phyloP scores from a whole-genome alignment of 1,140 invertebrate genomes.

The Orius insidiosus region DNA sequence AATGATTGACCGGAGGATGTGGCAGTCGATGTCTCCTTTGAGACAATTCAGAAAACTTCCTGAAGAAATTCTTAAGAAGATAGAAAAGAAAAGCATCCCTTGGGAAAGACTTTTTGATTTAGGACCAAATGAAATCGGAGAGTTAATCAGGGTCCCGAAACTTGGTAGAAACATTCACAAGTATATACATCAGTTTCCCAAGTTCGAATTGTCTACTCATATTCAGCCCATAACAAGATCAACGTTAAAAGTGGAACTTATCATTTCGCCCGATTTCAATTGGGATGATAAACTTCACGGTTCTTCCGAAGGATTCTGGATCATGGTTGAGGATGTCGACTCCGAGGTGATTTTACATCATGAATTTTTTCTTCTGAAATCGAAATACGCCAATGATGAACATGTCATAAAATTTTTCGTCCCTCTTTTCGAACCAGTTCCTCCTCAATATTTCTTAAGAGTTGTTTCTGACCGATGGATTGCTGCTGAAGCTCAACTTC shows the following conservation, averaged over 20 bases:
- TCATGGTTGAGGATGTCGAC: conserved; percentile 95
- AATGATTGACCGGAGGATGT: conserved; percentile 98
- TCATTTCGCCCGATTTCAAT: conserved; percentile 97
- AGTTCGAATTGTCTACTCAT: conserved; percentile 83
- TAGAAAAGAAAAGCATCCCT: conserved; percentile 95
- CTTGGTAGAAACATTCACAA: conserved; percentile 95
- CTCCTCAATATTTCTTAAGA: conserved; percentile 90
- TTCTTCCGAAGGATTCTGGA: conserved; percentile 95
- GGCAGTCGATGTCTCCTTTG: conserved; percentile 98
- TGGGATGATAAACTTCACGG: conserved; percentile 98
- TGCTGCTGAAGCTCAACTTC: conserved; percentile 86
- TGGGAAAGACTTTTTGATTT: conserved; percentile 92
- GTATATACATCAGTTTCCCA: conserved; percentile 94
- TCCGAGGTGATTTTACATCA: conserved; percentile 91
- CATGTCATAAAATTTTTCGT: conserved; percentile 97
- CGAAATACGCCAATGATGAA: conserved; percentile 86
- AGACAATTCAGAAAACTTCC: conserved; percentile 97
- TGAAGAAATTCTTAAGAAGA: conserved; percentile 91
- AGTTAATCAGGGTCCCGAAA: conserved; percentile 88
- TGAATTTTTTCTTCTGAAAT: conserved; percentile 93
- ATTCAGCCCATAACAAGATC: conserved; percentile 95
- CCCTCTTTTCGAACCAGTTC: conserved; percentile 93
- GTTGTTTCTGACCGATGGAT: conserved; percentile 53
- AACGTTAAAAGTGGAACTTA: conserved; percentile 85
- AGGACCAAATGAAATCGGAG: conserved; percentile 93